Conservation (phyloP, 1,140 invertebrate genomes). For the Drosophila sp. region DNA sequence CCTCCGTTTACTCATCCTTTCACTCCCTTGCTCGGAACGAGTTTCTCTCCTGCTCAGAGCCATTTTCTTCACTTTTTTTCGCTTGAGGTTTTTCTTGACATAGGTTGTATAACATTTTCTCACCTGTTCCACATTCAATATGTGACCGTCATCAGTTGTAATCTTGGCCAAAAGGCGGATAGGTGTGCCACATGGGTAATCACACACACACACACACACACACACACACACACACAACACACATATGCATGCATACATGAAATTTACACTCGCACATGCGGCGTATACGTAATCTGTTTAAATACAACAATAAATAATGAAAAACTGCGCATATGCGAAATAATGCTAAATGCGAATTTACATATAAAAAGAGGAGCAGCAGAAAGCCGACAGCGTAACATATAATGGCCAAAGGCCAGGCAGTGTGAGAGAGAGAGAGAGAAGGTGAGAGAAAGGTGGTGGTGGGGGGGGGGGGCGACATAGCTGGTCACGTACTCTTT, state of each 20-base stretch:
- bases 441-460: background rate
- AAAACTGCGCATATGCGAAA: constrained; percentile 59
- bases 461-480: too few species aligned
- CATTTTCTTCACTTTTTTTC: too few species aligned
- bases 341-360: constrained; percentile 68
- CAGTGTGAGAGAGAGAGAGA: background rate
- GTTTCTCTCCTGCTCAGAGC: too few species aligned
- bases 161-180: constrained; percentile 35
- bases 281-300: constrained; percentile 78
- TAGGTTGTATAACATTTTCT: constrained; percentile 22
- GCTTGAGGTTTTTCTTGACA: too few species aligned
- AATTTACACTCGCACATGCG: constrained; percentile 27
- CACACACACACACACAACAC: constrained; percentile 2
- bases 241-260: too few species aligned
- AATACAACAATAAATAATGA: constrained; percentile 79
- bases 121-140: constrained; percentile 38
- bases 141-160: constrained; percentile 39
- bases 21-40: too few species aligned
- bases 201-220: constrained; percentile 2
- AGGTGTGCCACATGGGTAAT: constrained; percentile 30
- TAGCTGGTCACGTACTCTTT: constrained; percentile 58
- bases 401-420: constrained; percentile 26
- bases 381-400: constrained; percentile 44
- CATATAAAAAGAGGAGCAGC: constrained; percentile 50
- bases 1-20: too few species aligned